phyloP scores from a whole-genome alignment of 2,113 vertebrate species.

The Mus pahari region DNA sequence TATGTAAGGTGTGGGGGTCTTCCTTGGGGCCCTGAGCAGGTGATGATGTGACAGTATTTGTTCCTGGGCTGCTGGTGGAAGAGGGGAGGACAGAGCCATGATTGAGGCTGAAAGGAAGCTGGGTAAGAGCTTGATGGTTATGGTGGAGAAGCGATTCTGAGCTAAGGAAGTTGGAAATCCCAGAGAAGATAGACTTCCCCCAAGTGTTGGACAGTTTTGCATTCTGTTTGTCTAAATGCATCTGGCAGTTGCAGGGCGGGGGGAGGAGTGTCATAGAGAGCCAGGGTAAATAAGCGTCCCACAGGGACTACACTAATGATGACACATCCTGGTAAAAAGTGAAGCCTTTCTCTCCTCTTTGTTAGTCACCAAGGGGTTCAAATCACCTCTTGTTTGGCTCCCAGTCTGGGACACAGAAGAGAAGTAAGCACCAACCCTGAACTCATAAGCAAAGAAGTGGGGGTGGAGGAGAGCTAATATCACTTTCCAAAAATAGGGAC shows the following conservation, averaged over 20 bases:
- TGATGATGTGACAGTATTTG: too few relatives aligned
- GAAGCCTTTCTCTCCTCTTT: neutral
- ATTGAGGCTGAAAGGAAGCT: rapidly evolving
- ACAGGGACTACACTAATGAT: neutral
- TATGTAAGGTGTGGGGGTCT: neutral
- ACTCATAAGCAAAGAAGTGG: neutral
- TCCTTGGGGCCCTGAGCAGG: neutral
- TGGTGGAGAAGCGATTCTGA: neutral
- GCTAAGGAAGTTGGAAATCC: neutral
- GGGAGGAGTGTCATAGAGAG: neutral
- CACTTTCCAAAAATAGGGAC: conserved; percentile 27
- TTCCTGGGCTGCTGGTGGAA: neutral
- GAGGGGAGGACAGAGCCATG: neutral
- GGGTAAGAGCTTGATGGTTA: neutral
- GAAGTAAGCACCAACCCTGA: neutral
- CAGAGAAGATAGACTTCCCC: neutral
- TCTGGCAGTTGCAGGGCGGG: neutral
- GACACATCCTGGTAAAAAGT: neutral
- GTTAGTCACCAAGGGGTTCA: neutral
- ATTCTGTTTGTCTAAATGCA: rapidly evolving
- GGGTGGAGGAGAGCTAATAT: neutral
- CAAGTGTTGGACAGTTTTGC: neutral
- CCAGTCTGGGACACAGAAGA: neutral
- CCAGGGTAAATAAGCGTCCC: neutral
- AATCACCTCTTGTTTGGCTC: neutral